These are phyloP conservation scores for Micoletzkya japonica DNA, from an alignment of 2,888 invertebrate species.

Conservation along the genomic window DNA sequence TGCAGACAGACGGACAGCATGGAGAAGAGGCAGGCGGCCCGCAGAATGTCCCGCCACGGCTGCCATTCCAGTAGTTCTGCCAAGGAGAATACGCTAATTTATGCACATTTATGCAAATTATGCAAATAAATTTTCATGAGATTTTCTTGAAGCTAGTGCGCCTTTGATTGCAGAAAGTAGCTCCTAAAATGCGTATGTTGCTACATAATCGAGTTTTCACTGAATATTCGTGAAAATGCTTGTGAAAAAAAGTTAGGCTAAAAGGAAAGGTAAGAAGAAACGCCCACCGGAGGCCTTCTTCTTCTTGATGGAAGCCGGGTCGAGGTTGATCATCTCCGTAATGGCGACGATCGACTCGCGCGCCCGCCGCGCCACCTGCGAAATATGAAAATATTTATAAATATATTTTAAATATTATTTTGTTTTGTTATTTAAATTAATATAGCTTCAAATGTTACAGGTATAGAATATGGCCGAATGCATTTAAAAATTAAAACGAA, in stretches of 20 bases:
- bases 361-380: conserved; percentile 11
- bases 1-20: conserved; percentile 94
- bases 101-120: background rate
- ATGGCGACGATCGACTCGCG: conserved; percentile 40
- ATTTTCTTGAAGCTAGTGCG: too few species aligned
- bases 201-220: background rate
- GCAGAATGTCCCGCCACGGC: conserved; percentile 44
- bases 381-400: background rate
- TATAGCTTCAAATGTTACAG: too few species aligned
- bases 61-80: conserved; percentile 46
- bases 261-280: background rate
- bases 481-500: too few species aligned
- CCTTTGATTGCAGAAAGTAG: too few species aligned
- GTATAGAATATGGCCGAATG: too few species aligned
- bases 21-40: conserved; percentile 76
- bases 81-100: background rate
- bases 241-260: background rate
- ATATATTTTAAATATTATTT: background rate
- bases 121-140: background rate
- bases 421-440: too few species aligned
- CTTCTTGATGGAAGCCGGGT: conserved; percentile 28
- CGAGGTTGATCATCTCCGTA: conserved; percentile 49
- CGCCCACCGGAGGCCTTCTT: conserved; percentile 18
- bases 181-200: too few species aligned
- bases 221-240: background rate